Evolutionary conservation across 2,113 vertebrate genomes (phyloP).

Genomic region (Mirza zaza): DNA sequence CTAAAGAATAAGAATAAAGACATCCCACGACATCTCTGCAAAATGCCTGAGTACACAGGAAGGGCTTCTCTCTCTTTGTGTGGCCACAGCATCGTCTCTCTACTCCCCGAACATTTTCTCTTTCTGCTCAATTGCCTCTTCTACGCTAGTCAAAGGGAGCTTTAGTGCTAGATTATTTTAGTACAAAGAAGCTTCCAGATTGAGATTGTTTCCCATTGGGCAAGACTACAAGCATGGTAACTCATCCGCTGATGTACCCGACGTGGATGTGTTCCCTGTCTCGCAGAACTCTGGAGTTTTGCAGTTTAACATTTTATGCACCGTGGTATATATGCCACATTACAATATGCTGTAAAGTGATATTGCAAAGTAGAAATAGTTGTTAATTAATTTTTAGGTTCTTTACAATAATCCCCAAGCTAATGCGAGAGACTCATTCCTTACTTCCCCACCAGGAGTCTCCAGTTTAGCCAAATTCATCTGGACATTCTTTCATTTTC

Average conservation of each 20-base stretch:
- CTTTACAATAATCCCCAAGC: background rate
- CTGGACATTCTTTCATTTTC: background rate
- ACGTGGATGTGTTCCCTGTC: accelerated
- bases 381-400: background rate
- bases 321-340: accelerated
- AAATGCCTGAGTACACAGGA: accelerated
- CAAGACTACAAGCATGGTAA: background rate
- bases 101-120: background rate
- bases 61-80: background rate
- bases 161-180: background rate
- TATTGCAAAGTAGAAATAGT: background rate
- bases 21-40: accelerated
- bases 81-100: background rate
- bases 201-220: background rate
- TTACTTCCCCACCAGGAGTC: background rate
- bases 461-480: background rate
- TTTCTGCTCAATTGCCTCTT: background rate
- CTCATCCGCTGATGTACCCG: accelerated
- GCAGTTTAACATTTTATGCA: too few species aligned
- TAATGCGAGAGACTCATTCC: background rate
- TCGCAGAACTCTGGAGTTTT: background rate
- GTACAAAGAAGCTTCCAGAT: background rate
- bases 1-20: background rate
- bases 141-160: background rate
- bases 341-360: background rate